phyloP scores from a whole-genome alignment of 2,113 vertebrate genomes.

The Leucopsar rothschildi region DNA sequence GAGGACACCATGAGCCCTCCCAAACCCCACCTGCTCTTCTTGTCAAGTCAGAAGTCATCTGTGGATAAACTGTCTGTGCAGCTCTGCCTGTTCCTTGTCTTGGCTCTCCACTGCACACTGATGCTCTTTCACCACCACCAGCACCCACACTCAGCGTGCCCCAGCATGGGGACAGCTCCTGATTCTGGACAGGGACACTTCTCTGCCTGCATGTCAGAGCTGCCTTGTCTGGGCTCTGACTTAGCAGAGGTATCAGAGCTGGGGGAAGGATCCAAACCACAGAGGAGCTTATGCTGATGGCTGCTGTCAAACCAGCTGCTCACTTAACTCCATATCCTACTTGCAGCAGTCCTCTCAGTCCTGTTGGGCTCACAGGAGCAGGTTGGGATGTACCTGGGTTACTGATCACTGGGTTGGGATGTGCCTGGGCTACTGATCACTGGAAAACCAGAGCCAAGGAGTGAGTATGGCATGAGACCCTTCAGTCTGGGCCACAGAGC shows the following conservation, averaged over 20 bases:
- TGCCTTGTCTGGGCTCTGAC: not conserved
- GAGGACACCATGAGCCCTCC: not conserved
- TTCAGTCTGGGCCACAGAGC: not conserved
- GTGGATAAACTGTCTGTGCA: not conserved
- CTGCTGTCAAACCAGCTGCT: not conserved
- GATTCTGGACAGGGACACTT: not conserved
- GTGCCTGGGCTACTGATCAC: too few species aligned
- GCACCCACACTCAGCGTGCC: accelerated
- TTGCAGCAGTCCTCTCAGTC: not conserved
- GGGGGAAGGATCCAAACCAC: not conserved
- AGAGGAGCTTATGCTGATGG: not conserved
- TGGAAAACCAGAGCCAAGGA: not conserved
- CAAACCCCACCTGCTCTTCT: not conserved
- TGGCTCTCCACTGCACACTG: not conserved
- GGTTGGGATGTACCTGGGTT: not conserved
- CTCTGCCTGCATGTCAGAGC: accelerated
- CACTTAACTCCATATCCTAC: accelerated
- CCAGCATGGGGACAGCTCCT: accelerated
- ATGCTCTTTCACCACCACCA: accelerated
- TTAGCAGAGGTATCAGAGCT: not conserved
- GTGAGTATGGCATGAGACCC: accelerated
- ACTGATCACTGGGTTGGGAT: not conserved
- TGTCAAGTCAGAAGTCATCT: not conserved
- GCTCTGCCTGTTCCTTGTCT: not conserved
- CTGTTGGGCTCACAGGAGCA: accelerated